phyloP scores from a whole-genome alignment of 2,888 invertebrate species.

The Torymus aiolomorphi region DNA sequence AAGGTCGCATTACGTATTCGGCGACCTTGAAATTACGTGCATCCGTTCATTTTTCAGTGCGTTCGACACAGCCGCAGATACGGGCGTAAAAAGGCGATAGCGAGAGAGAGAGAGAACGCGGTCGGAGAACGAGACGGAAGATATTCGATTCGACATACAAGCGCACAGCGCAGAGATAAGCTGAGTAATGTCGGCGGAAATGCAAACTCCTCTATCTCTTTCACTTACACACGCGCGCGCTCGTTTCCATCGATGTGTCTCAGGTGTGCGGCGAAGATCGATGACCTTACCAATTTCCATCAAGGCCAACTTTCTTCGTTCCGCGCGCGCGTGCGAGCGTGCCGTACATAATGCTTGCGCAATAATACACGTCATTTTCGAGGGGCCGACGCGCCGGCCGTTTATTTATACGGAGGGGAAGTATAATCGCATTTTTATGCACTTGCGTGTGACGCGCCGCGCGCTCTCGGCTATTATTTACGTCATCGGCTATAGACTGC shows the following conservation, averaged over 20 bases:
- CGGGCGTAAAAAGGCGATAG: conserved; percentile 4
- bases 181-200: conserved; percentile 22
- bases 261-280: conserved; percentile 29
- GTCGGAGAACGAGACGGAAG: neutral
- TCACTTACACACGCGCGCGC: conserved; percentile 10
- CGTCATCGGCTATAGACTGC: conserved; percentile 14
- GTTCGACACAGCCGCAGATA: neutral
- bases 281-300: conserved; percentile 29
- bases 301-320: conserved; percentile 10
- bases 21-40: conserved; percentile 19
- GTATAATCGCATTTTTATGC: neutral
- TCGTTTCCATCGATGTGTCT: conserved; percentile 34
- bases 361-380: conserved; percentile 22
- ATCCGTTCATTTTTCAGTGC: neutral
- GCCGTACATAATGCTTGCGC: too few relatives aligned
- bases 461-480: conserved; percentile 1
- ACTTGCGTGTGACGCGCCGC: conserved; percentile 19
- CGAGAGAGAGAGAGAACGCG: neutral
- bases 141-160: conserved; percentile 10
- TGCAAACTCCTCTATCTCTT: conserved; percentile 14
- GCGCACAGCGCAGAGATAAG: conserved; percentile 1
- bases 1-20: neutral
- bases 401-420: conserved; percentile 26
- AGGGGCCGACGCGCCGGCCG: neutral
- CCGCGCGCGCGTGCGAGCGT: neutral